These are phyloP conservation scores for Chiloscyllium plagiosum DNA, from an alignment of 2,113 vertebrate species.

Conservation along the genomic window DNA sequence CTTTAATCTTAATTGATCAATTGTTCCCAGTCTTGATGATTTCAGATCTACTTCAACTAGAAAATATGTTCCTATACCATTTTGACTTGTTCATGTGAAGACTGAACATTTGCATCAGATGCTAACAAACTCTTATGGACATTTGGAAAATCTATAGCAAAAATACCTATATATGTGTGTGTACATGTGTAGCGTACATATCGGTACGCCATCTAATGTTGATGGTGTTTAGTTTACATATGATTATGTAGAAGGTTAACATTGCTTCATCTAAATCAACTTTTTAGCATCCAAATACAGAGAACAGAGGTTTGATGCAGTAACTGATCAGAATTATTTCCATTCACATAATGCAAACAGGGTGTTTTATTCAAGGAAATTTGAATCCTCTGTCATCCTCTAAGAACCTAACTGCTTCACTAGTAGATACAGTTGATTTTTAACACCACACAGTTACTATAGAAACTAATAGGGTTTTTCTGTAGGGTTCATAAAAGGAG, in stretches of 20 bases:
- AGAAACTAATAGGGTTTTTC: constrained; percentile 10
- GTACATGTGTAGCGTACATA: too few relatives aligned
- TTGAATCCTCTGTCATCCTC: neutral
- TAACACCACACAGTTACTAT: constrained; percentile 19
- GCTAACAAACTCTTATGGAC: neutral
- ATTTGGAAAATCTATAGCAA: neutral
- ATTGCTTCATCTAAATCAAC: neutral
- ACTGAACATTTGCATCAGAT: neutral
- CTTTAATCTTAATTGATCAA: neutral
- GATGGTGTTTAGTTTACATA: neutral
- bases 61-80: neutral
- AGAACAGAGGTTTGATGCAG: neutral
- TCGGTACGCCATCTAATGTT: neutral
- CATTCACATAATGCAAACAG: neutral
- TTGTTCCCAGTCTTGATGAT: neutral
- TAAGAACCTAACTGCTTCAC: neutral
- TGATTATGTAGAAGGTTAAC: neutral
- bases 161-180: neutral
- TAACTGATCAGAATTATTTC: neutral
- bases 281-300: neutral
- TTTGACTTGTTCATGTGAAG: neutral
- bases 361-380: neutral
- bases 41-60: neutral
- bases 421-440: neutral
- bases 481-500: constrained; percentile 12